Evolutionary conservation across 2,113 vertebrate species (phyloP), one percentile per base, ranked within the genome.

Genomic region (Progne subis): DNA sequence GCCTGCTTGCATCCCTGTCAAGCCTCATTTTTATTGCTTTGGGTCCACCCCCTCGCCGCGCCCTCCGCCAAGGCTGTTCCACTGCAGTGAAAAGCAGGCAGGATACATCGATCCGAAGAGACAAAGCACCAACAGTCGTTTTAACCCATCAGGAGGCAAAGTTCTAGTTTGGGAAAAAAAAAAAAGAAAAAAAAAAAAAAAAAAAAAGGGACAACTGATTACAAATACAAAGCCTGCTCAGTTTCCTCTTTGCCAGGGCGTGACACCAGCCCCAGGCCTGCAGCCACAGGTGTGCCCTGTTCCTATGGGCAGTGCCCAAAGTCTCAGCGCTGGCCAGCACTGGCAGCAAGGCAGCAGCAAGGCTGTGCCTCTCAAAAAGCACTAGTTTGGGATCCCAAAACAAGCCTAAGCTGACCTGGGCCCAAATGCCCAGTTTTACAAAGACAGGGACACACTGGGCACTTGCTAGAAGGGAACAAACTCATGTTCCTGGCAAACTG

Each of bases 201-300:
- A 64, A 60, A 59, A 57, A 46, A 81, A 78, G 14, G 8, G 8
- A 25, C 1, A 1, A 41, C 25, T 2, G 32, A 29, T 34, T 39
- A 21, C 0, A 0, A 34, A 37, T 4, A 56, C 26, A 47, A 74
- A 77, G 18, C 0, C 0, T 1, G 0, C 18, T 24, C n/a, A 10
- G 12, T 26, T 81, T 74, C 8, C 20, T 50, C 64, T 50, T 59
- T 50, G 11, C 43, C 29, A 32, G 37, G 31, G 25, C 1, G 12
- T 46, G 46, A 43, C n/a, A 10, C 8, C 10, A 67, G 19, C 23
- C 21, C 24, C 44, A n/a, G 28, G 4, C 21, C 14, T 4, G 0
- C 23, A 34, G 49, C 11, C 24, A 7, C n/a, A 25, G 12, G 12
- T 8, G 46, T 5, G 29, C 5, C 12, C 41, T 8, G 3, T 2